Percentiles rank a stretch among this genome's conserved stretches.
phyloP scores from a whole-genome alignment of 2,797 vertebrate genomes.

The Paramormyrops hopkinsi region DNA sequence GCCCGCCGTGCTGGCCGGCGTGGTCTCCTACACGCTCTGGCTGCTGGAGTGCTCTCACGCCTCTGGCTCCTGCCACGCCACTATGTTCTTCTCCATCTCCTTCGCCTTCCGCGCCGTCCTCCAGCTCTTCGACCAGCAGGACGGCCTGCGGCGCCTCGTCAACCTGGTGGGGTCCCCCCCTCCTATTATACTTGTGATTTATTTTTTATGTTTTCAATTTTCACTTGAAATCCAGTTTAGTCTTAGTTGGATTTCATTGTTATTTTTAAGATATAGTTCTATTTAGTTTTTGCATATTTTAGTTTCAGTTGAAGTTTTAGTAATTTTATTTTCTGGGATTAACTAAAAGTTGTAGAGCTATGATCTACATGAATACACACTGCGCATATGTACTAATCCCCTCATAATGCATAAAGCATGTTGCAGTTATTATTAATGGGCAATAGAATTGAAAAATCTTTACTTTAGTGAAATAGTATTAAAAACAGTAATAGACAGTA shows the following conservation, averaged over 20 bases:
- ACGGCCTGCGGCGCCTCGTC: slow-evolving; percentile 89
- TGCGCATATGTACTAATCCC: not conserved
- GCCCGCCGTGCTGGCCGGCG: slow-evolving; percentile 84
- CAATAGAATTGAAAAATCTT: not conserved
- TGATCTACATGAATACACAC: not conserved
- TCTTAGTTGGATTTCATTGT: not conserved
- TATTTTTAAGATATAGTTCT: not conserved
- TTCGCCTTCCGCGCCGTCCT: slow-evolving; percentile 95
- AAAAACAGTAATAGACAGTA: not conserved
- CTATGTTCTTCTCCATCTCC: slow-evolving; percentile 99
- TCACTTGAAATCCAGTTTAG: not conserved
- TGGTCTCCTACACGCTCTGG: slow-evolving; percentile 96
- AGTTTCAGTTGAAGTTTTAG: not conserved
- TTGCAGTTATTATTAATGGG: not conserved
- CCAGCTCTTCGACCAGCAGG: slow-evolving; percentile 92
- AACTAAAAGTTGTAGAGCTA: not conserved
- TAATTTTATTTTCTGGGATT: not conserved
- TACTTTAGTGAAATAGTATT: not conserved
- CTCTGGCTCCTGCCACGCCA: slow-evolving; percentile 95
- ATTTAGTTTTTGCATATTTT: not conserved
- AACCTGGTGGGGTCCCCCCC: slow-evolving; percentile 71
- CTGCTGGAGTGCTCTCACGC: slow-evolving; percentile 97
- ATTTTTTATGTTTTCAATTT: not conserved
- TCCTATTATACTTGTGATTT: not conserved
- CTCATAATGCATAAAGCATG: not conserved